These are phyloP conservation scores for Drosophila ezoana DNA, from an alignment of 2,888 invertebrate genomes.

Conservation along the genomic window DNA sequence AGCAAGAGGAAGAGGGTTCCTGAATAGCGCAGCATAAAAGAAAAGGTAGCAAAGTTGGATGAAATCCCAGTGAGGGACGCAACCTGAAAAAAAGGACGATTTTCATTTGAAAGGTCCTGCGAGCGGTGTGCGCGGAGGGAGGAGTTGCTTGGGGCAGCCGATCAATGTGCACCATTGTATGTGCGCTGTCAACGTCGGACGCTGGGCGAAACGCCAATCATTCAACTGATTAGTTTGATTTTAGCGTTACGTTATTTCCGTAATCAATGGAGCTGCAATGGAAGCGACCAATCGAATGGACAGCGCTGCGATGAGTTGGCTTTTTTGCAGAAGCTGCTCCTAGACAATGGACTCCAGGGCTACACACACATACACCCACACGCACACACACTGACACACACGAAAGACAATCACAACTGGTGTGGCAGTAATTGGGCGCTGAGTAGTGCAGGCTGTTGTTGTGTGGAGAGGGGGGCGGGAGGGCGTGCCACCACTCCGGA, in stretches of 20 bases:
- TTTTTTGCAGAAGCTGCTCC: conserved; percentile 7
- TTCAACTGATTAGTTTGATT: conserved; percentile 81
- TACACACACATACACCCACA: neutral
- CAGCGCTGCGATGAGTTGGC: conserved; percentile 3
- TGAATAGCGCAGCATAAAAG: conserved; percentile 44
- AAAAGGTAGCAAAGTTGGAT: conserved; percentile 57
- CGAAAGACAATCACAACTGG: conserved; percentile 55
- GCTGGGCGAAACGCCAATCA: conserved; percentile 68
- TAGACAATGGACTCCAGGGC: conserved; percentile 31
- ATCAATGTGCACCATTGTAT: conserved; percentile 61
- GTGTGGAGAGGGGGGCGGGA: neutral
- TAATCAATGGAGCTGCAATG: conserved; percentile 48
- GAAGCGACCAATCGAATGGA: conserved; percentile 30
- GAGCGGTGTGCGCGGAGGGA: neutral
- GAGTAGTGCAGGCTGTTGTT: conserved; percentile 1
- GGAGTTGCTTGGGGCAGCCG: conserved; percentile 1
- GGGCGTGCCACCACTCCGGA: conserved; percentile 20
- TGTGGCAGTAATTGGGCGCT: conserved; percentile 66
- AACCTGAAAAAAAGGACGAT: conserved; percentile 35
- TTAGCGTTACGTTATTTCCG: conserved; percentile 71
- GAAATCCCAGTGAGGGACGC: conserved; percentile 25
- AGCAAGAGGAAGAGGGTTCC: neutral
- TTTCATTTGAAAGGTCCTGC: conserved; percentile 48
- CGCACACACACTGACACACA: no score
- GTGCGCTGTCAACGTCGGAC: conserved; percentile 47